A percentile compares a stretch with the other conserved stretches of the same genome.
Conservation (phyloP, 2,888 invertebrate genomes). For the Amblyteles armatorius region DNA sequence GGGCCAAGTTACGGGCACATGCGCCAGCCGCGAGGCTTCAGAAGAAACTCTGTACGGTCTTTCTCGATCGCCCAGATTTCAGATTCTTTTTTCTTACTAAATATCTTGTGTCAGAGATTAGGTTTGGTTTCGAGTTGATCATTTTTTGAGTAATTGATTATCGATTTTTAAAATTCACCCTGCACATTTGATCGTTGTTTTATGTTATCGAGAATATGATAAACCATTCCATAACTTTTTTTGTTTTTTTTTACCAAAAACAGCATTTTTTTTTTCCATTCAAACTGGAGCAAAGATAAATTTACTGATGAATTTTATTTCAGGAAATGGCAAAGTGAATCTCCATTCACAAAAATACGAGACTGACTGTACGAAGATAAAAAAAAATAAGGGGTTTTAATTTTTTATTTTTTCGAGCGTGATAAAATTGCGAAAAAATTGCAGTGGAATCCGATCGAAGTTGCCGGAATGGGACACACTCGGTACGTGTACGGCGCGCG, state of each 20-base stretch:
- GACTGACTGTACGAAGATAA: background rate
- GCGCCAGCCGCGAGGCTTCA: conserved; percentile 27
- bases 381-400: background rate
- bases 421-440: background rate
- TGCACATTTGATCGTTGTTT: background rate
- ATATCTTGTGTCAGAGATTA: background rate
- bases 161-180: background rate
- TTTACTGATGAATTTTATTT: background rate
- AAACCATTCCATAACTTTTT: too few species aligned
- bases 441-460: background rate
- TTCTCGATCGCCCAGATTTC: background rate
- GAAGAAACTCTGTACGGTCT: background rate
- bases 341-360: background rate
- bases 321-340: background rate
- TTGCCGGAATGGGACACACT: background rate
- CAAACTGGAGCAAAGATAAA: background rate
- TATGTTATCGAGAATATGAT: background rate
- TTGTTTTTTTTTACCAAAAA: too few species aligned
- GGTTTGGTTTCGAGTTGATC: too few species aligned
- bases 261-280: background rate
- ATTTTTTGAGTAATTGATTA: background rate
- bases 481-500: background rate
- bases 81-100: background rate
- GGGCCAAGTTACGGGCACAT: conserved; percentile 65
- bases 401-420: background rate